A percentile compares a stretch with the other conserved stretches of the same genome.
phyloP scores from a whole-genome alignment of 2,797 vertebrate genomes.

The Gymnocypris eckloni region DNA sequence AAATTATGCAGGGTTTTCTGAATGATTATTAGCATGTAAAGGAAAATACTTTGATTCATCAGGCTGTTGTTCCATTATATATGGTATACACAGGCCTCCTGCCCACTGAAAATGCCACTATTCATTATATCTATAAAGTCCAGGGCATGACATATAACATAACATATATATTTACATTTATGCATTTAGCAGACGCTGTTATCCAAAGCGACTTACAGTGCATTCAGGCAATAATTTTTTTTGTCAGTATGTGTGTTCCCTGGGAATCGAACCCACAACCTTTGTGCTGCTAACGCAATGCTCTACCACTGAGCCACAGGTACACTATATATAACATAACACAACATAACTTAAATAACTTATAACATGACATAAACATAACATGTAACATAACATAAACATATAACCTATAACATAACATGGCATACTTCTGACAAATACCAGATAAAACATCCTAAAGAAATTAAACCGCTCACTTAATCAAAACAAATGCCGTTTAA shows the following conservation, averaged over 20 bases:
- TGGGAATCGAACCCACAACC: no score
- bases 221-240: no score
- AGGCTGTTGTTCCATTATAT: conserved; percentile 15
- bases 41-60: not conserved
- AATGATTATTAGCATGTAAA: not conserved
- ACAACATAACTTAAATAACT: not conserved
- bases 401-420: not conserved
- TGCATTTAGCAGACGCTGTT: no score
- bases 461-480: conserved; percentile 14
- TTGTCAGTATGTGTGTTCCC: no score
- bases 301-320: no score
- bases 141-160: not conserved
- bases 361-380: no score
- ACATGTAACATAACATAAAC: no score
- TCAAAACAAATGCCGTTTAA: conserved; percentile 3
- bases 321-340: no score
- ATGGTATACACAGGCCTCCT: not conserved
- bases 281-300: no score
- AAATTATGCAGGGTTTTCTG: not conserved
- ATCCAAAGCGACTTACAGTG: no score
- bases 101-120: conserved; percentile 17
- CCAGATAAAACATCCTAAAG: conserved; percentile 6
- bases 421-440: not conserved
- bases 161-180: not conserved
- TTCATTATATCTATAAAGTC: conserved; percentile 20